phyloP scores from a whole-genome alignment of 2,888 invertebrate species.

The Drosophila recens region DNA sequence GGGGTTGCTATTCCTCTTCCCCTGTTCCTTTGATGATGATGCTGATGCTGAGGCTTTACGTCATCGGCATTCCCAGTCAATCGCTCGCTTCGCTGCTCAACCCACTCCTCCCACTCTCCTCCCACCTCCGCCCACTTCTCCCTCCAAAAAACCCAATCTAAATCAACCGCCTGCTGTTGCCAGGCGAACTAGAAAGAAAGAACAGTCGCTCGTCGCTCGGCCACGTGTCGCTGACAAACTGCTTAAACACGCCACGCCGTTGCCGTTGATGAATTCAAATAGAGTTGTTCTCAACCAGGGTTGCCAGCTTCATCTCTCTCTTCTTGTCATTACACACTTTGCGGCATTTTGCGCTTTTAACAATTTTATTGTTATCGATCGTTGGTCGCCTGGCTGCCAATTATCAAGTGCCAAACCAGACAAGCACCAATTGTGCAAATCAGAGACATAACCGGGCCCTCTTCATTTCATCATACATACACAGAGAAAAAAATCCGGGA shows the following conservation, averaged over 20 bases:
- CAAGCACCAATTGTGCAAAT: slow-evolving; percentile 51
- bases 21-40: slow-evolving; percentile 7
- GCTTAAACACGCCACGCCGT: slow-evolving; percentile 77
- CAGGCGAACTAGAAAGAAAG: slow-evolving; percentile 74
- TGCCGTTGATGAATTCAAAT: slow-evolving; percentile 75
- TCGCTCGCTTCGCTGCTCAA: slow-evolving; percentile 10
- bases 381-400: slow-evolving; percentile 75
- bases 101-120: slow-evolving; percentile 23
- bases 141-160: slow-evolving; percentile 18
- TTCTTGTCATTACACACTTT: slow-evolving; percentile 70
- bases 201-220: slow-evolving; percentile 64
- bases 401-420: slow-evolving; percentile 65
- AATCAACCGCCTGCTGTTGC: slow-evolving; percentile 73
- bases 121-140: not conserved
- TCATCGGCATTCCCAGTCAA: slow-evolving; percentile 57
- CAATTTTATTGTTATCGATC: slow-evolving; percentile 80
- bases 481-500: too few relatives aligned
- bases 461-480: not conserved
- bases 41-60: slow-evolving; percentile 59
- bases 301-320: slow-evolving; percentile 4
- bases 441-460: slow-evolving; percentile 7
- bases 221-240: slow-evolving; percentile 78
- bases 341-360: slow-evolving; percentile 81
- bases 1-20: slow-evolving; percentile 46
- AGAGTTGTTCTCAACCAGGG: slow-evolving; percentile 48